Evolutionary conservation across 2,888 invertebrate genomes (phyloP).

Genomic region (Linnaemya tessellans): DNA sequence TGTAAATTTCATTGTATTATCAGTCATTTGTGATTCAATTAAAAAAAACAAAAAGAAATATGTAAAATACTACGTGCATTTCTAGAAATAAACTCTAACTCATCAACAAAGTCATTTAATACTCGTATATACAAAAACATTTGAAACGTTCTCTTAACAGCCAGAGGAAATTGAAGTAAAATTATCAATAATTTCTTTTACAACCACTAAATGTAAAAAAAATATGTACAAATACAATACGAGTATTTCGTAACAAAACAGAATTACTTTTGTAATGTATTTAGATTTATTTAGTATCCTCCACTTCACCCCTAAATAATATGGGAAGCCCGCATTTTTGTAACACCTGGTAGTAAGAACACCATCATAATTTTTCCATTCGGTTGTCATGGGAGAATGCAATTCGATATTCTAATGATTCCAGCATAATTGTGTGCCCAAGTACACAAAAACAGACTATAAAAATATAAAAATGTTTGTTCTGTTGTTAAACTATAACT

Average conservation of each 20-base stretch:
- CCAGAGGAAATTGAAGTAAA: slow-evolving; percentile 18
- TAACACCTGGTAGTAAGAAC: slow-evolving; percentile 48
- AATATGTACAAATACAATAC: neutral
- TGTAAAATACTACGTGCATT: slow-evolving; percentile 13
- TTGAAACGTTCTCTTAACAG: neutral
- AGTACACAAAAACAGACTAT: neutral
- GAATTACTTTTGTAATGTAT: slow-evolving; percentile 19
- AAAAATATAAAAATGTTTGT: neutral
- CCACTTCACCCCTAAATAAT: slow-evolving; percentile 17
- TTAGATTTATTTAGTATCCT: slow-evolving; percentile 77
- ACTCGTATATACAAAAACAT: neutral
- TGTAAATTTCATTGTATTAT: slow-evolving; percentile 52
- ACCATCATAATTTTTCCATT: slow-evolving; percentile 42
- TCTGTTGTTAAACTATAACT: neutral
- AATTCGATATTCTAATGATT: slow-evolving; percentile 40
- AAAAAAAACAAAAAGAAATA: slow-evolving; percentile 19
- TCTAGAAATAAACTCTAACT: slow-evolving; percentile 57
- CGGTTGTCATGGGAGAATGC: slow-evolving; percentile 50
- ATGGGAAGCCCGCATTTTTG: slow-evolving; percentile 22
- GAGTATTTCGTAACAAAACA: no score
- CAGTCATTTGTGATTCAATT: slow-evolving; percentile 62
- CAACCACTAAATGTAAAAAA: slow-evolving; percentile 1
- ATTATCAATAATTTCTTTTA: slow-evolving; percentile 37
- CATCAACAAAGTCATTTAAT: slow-evolving; percentile 44
- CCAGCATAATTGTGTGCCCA: neutral